Percentiles rank a stretch among this genome's conserved stretches.
Conservation (phyloP, 2,797 vertebrate genomes). For the Epinephelus awoara region DNA sequence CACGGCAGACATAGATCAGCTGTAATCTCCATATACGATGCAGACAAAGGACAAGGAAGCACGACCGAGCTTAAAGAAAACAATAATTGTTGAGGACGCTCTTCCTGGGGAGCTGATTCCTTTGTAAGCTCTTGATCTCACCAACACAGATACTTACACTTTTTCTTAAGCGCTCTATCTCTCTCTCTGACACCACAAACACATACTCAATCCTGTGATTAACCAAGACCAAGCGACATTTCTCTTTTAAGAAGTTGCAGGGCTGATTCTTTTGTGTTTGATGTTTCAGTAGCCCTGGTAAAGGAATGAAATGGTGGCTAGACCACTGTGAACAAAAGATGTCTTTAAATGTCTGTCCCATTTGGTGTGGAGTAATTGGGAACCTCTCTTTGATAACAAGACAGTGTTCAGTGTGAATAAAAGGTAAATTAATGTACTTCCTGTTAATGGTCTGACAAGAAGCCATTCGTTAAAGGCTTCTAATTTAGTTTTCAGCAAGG, state of each 20-base stretch:
- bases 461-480: slow-evolving; percentile 24
- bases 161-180: slow-evolving; percentile 20
- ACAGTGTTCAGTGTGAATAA: slow-evolving; percentile 6
- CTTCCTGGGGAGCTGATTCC: slow-evolving; percentile 33
- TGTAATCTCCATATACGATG: slow-evolving; percentile 32
- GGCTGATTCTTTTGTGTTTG: slow-evolving; percentile 4
- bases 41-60: slow-evolving; percentile 33
- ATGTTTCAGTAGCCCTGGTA: background rate
- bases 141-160: slow-evolving; percentile 17
- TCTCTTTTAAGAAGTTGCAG: slow-evolving; percentile 18
- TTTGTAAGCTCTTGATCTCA: slow-evolving; percentile 60
- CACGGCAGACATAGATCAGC: slow-evolving; percentile 9
- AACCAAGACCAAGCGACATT: slow-evolving; percentile 20
- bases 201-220: slow-evolving; percentile 13
- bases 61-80: background rate
- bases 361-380: slow-evolving; percentile 17
- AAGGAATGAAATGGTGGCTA: background rate
- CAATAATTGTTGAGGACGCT: slow-evolving; percentile 23
- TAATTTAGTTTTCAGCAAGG: slow-evolving; percentile 21
- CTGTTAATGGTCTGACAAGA: slow-evolving; percentile 16
- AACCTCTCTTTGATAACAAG: slow-evolving; percentile 23
- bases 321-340: slow-evolving; percentile 4
- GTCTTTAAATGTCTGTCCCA: background rate
- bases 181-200: slow-evolving; percentile 15
- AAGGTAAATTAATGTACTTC: slow-evolving; percentile 19